phyloP scores from a whole-genome alignment of 2,113 vertebrate species.

The Anarrhichthys ocellatus region DNA sequence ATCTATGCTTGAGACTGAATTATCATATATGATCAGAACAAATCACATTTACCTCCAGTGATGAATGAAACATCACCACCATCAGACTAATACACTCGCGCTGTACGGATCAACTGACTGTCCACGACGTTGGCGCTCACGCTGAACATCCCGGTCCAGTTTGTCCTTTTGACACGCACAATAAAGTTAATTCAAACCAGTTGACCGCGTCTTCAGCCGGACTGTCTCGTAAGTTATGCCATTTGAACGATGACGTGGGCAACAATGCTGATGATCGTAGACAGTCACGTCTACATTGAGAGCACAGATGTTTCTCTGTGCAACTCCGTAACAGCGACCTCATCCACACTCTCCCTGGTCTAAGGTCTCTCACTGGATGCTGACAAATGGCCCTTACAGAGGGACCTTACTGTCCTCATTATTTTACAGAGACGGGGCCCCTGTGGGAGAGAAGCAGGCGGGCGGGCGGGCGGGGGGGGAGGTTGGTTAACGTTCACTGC shows the following conservation, averaged over 20 bases:
- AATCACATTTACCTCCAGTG: neutral
- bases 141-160: neutral
- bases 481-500: slow-evolving; percentile 67
- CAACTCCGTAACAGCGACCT: neutral
- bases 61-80: neutral
- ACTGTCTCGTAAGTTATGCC: neutral
- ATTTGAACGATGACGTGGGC: neutral
- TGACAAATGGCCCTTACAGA: slow-evolving; percentile 62
- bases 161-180: neutral
- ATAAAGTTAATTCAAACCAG: neutral
- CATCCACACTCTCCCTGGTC: slow-evolving; percentile 18
- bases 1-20: neutral
- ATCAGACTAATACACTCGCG: neutral
- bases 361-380: slow-evolving; percentile 17
- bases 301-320: slow-evolving; percentile 2
- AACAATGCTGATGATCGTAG: neutral
- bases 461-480: slow-evolving; percentile 37
- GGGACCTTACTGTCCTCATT: slow-evolving; percentile 66
- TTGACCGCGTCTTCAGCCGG: neutral
- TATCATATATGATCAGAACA: neutral
- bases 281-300: neutral
- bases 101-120: neutral
- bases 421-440: slow-evolving; percentile 65
- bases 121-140: neutral
- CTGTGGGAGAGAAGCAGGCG: slow-evolving; percentile 50